phyloP scores from a whole-genome alignment of 1,140 invertebrate genomes.

The Leptopilina clavipes region DNA sequence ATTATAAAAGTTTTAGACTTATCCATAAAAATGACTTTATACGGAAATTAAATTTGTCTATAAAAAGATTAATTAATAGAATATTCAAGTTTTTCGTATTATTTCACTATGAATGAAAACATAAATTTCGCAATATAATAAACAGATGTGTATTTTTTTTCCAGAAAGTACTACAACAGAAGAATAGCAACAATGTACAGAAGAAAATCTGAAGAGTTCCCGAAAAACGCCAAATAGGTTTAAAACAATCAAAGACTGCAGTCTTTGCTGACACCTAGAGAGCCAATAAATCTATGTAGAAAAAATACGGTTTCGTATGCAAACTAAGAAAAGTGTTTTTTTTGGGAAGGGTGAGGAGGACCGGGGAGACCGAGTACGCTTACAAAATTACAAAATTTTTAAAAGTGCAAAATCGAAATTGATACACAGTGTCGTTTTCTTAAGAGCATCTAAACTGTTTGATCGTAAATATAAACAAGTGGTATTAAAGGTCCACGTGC shows the following conservation, averaged over 20 bases:
- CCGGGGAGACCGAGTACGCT: slow-evolving; percentile 16
- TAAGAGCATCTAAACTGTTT: neutral
- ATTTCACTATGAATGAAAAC: no score
- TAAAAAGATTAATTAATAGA: no score
- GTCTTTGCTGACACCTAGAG: no score
- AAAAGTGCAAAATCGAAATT: neutral
- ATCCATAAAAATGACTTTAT: no score
- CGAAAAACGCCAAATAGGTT: neutral
- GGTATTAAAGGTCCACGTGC: slow-evolving; percentile 49
- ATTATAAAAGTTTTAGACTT: no score
- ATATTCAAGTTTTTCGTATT: no score
- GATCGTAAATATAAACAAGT: neutral
- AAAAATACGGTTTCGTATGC: slow-evolving; percentile 45
- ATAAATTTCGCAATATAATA: no score
- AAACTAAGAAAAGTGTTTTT: slow-evolving; percentile 41
- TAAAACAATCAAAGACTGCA: neutral
- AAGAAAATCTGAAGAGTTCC: neutral
- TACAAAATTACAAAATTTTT: neutral
- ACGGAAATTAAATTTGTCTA: no score
- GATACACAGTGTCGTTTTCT: neutral
- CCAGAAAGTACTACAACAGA: no score
- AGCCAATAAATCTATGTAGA: neutral
- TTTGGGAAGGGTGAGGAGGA: slow-evolving; percentile 39
- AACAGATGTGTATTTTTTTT: no score
- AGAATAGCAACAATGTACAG: no score